A percentile compares a stretch with the other conserved stretches of the same genome.
Conservation (phyloP, 1,140 invertebrate species). For the Ceratosolen solmsi region DNA sequence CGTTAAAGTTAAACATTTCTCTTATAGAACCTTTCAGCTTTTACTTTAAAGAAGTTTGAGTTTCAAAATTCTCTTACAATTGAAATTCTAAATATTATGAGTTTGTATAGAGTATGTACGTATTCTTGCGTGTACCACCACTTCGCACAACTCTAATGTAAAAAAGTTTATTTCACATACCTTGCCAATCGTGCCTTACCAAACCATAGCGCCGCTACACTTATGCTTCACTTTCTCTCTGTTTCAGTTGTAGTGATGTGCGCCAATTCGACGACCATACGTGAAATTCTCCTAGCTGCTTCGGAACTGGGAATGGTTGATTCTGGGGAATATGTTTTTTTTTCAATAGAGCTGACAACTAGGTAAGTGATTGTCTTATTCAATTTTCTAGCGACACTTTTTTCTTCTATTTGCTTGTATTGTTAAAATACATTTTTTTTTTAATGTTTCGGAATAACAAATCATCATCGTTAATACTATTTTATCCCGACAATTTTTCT, state of each 20-base stretch:
- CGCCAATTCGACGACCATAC: slow-evolving; percentile 88
- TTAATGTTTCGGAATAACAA: neutral
- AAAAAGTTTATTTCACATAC: neutral
- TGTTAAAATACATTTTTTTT: neutral
- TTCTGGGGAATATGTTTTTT: slow-evolving; percentile 97
- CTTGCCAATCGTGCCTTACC: no score
- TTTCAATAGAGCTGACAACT: slow-evolving; percentile 93
- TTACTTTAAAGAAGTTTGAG: neutral
- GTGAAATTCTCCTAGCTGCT: slow-evolving; percentile 92
- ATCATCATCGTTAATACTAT: neutral
- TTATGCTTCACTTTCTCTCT: slow-evolving; percentile 47
- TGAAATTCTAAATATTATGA: slow-evolving; percentile 11
- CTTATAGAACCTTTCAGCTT: neutral
- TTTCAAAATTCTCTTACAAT: no score
- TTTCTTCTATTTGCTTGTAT: neutral
- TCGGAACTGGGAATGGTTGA: slow-evolving; percentile 94
- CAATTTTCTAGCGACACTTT: neutral
- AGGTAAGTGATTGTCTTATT: slow-evolving; percentile 37
- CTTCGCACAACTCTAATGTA: neutral
- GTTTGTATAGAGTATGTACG: neutral
- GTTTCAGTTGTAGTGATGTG: slow-evolving; percentile 93
- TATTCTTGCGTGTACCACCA: neutral
- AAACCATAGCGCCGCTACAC: neutral
- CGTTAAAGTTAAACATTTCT: no score
- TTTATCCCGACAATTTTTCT: neutral